Evolutionary conservation across 2,888 invertebrate species (phyloP).

Genomic region (Eupithecia abbreviata): DNA sequence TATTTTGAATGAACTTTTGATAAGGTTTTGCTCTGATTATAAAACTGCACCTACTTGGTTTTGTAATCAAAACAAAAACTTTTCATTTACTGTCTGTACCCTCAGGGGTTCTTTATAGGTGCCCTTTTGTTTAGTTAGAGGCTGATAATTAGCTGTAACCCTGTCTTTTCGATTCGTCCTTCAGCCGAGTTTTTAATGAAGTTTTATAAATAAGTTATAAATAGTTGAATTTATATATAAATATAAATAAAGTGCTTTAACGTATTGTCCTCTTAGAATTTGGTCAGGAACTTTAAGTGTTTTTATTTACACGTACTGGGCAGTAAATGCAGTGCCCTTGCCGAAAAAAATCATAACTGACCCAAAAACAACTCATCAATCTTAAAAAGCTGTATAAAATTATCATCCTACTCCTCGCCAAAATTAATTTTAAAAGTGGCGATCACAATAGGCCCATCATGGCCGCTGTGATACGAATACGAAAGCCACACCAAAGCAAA

Average conservation of each 20-base stretch:
- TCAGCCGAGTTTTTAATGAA: conserved; percentile 36
- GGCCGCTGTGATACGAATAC: too few relatives aligned
- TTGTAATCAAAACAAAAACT: background rate
- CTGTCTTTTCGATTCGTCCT: conserved; percentile 14
- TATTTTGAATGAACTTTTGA: background rate
- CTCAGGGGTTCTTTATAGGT: background rate
- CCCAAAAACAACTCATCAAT: background rate
- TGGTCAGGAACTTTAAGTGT: background rate
- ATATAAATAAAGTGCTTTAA: too few relatives aligned
- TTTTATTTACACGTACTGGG: background rate
- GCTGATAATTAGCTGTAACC: conserved; percentile 1
- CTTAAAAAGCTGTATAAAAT: background rate
- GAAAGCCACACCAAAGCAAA: too few relatives aligned
- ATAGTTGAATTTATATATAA: too few relatives aligned
- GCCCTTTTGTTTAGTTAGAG: conserved; percentile 13
- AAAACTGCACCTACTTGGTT: background rate
- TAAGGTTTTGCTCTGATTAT: background rate
- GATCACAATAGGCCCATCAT: too few relatives aligned
- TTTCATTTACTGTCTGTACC: conserved; percentile 11
- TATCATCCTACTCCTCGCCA: too few relatives aligned
- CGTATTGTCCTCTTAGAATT: background rate
- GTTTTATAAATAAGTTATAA: conserved; percentile 13
- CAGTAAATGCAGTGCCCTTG: background rate
- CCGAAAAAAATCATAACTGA: background rate
- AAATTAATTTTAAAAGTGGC: too few relatives aligned